Conservation (phyloP, 1,140 invertebrate genomes). For the Theocolax elegans region DNA sequence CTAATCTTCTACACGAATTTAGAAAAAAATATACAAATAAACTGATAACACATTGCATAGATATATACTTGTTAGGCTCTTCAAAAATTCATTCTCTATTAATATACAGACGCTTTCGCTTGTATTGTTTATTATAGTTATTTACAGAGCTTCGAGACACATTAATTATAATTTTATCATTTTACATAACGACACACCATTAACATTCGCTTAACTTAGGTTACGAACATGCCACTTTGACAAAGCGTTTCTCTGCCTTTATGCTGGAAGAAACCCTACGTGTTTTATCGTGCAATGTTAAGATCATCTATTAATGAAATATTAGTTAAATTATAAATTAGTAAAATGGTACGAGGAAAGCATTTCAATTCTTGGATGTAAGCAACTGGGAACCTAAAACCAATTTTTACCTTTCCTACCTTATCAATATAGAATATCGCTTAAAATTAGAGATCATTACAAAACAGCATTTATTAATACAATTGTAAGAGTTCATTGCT, state of each 20-base stretch:
- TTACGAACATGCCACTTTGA: slow-evolving; percentile 13
- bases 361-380: too few species aligned
- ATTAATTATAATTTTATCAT: slow-evolving; percentile 33
- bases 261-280: background rate
- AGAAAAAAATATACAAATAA: background rate
- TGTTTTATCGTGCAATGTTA: too few species aligned
- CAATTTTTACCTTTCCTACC: too few species aligned
- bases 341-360: too few species aligned
- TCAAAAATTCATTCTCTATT: slow-evolving; percentile 18
- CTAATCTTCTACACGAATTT: background rate
- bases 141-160: slow-evolving; percentile 27
- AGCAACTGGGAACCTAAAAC: too few species aligned
- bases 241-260: slow-evolving; percentile 19
- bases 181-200: slow-evolving; percentile 31
- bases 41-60: background rate
- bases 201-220: slow-evolving; percentile 14
- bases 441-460: too few species aligned
- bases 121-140: slow-evolving; percentile 28
- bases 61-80: slow-evolving; percentile 27
- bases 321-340: too few species aligned
- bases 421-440: too few species aligned
- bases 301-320: too few species aligned
- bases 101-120: slow-evolving; percentile 16
- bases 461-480: too few species aligned
- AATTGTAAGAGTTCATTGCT: too few species aligned